Conservation (phyloP, 1,140 invertebrate genomes). For the Bemisia tabaci region DNA sequence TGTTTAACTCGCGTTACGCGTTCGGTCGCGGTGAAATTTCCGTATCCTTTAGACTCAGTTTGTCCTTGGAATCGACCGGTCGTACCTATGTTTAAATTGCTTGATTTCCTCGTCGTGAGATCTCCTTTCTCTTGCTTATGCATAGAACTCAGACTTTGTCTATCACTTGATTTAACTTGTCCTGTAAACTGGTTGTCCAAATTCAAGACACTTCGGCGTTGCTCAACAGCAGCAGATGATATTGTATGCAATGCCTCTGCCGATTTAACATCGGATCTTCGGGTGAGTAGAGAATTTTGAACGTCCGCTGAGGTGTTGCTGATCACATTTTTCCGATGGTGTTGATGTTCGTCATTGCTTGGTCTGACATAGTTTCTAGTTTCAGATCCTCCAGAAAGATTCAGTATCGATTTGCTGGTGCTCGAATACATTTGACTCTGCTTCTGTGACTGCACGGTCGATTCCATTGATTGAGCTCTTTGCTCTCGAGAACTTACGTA, state of each 20-base stretch:
- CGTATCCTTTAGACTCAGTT: slow-evolving; percentile 46
- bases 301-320: slow-evolving; percentile 51
- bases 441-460: background rate
- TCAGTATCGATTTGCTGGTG: background rate
- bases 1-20: slow-evolving; percentile 37
- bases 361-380: background rate
- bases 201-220: slow-evolving; percentile 62
- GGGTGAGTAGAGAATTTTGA: slow-evolving; percentile 57
- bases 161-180: slow-evolving; percentile 46
- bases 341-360: slow-evolving; percentile 3
- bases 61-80: slow-evolving; percentile 52
- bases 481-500: too few species aligned
- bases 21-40: slow-evolving; percentile 44
- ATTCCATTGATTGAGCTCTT: background rate
- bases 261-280: slow-evolving; percentile 44
- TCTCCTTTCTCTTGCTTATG: slow-evolving; percentile 35
- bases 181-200: slow-evolving; percentile 51
- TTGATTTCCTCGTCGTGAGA: slow-evolving; percentile 22
- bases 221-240: slow-evolving; percentile 59
- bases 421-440: slow-evolving; percentile 1
- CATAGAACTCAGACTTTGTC: slow-evolving; percentile 58
- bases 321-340: slow-evolving; percentile 54
- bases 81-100: slow-evolving; percentile 46
- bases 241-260: slow-evolving; percentile 48
- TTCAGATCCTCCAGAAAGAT: slow-evolving; percentile 5